These are phyloP conservation scores for Apocrypta bakeri DNA, from an alignment of 1,140 invertebrate species.

Conservation along the genomic window DNA sequence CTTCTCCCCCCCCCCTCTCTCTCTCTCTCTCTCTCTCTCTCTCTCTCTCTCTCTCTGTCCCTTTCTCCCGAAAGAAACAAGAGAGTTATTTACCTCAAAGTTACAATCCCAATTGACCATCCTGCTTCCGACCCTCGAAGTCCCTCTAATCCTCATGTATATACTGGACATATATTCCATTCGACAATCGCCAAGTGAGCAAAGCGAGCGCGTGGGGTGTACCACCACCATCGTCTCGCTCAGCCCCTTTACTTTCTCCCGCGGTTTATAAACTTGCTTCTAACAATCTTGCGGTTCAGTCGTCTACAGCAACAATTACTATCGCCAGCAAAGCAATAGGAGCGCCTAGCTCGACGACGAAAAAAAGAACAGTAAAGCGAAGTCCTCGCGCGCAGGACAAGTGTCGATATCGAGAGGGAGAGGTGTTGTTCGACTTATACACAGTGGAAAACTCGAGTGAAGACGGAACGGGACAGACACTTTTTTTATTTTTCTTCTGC, in stretches of 20 bases:
- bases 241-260: conserved; percentile 61
- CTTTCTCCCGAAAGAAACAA: too few relatives aligned
- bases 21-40: too few relatives aligned
- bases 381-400: background rate
- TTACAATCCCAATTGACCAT: too few relatives aligned
- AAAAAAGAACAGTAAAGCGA: conserved; percentile 33
- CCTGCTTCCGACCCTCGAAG: background rate
- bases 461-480: background rate
- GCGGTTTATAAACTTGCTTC: conserved; percentile 63
- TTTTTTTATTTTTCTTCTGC: too few relatives aligned
- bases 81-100: too few relatives aligned
- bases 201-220: conserved; percentile 31
- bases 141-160: background rate
- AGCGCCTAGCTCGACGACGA: background rate
- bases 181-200: background rate
- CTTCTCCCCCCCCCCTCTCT: too few relatives aligned
- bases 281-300: conserved; percentile 62
- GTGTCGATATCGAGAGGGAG: too few relatives aligned
- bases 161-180: background rate
- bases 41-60: too few relatives aligned
- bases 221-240: background rate
- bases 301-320: conserved; percentile 58
- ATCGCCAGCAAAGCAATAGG: conserved; percentile 8
- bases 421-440: background rate
- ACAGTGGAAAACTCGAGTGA: background rate